Evolutionary conservation across 2,113 vertebrate genomes (phyloP).

Genomic region (Scortum barcoo): DNA sequence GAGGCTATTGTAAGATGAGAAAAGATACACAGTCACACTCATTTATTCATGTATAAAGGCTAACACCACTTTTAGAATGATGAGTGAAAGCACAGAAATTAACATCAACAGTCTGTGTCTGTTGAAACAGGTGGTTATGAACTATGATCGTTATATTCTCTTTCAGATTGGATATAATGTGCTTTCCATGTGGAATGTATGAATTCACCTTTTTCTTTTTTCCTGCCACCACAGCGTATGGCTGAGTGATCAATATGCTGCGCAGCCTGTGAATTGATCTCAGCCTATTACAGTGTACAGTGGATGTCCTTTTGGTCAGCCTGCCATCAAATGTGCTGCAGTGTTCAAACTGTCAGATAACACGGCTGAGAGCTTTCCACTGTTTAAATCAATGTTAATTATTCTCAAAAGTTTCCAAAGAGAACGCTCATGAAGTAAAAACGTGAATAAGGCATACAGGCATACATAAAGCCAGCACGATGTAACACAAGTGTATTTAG

Average conservation of each 20-base stretch:
- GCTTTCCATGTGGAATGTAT: not conserved
- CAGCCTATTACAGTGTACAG: conserved; percentile 25
- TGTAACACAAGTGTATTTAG: not conserved
- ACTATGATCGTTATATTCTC: not conserved
- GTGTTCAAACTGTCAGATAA: conserved; percentile 45
- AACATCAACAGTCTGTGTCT: not conserved
- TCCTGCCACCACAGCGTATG: not conserved
- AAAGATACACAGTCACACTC: not conserved
- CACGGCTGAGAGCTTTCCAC: conserved; percentile 34
- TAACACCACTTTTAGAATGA: not conserved
- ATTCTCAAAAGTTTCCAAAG: conserved; percentile 25
- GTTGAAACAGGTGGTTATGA: not conserved
- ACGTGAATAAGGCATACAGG: not conserved
- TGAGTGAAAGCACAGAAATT: not conserved
- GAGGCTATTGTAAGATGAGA: not conserved
- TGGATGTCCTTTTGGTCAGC: conserved; percentile 46
- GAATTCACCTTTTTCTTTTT: not conserved
- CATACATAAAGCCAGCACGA: not conserved
- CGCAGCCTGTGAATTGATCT: conserved; percentile 50
- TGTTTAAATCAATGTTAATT: conserved; percentile 55
- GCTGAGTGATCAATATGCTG: conserved; percentile 21
- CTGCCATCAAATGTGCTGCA: conserved; percentile 54
- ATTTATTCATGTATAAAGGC: not conserved
- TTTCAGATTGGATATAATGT: not conserved
- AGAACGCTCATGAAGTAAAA: conserved; percentile 14